Conservation (phyloP, 2,113 vertebrate species). For the Sigmodon hispidus region DNA sequence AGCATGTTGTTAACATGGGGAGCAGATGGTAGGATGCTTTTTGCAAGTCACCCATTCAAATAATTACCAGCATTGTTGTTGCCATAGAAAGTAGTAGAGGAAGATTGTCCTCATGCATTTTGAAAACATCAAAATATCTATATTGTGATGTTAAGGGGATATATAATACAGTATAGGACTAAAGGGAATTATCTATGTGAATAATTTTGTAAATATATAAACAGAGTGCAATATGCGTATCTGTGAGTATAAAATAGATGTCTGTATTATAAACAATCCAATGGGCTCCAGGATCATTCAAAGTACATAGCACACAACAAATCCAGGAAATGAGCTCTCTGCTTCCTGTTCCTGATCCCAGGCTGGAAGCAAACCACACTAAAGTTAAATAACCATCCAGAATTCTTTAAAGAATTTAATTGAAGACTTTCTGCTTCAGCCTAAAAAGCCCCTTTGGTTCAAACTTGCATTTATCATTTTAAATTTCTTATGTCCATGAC, state of each 20-base stretch:
- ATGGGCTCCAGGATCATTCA: neutral
- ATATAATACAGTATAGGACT: neutral
- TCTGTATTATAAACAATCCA: neutral
- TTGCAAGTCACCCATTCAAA: neutral
- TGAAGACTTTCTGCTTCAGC: neutral
- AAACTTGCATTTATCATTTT: neutral
- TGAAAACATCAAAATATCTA: neutral
- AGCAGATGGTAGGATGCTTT: neutral
- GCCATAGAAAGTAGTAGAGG: neutral
- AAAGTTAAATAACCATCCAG: neutral
- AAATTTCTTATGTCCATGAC: slow-evolving; percentile 8
- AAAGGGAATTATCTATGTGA: neutral
- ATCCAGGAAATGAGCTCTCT: neutral
- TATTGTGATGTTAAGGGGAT: neutral
- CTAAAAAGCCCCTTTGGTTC: neutral
- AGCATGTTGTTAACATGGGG: neutral
- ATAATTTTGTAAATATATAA: neutral
- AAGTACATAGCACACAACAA: neutral
- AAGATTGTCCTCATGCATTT: neutral
- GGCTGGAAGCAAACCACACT: neutral
- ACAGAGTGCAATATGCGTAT: neutral
- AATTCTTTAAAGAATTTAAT: neutral
- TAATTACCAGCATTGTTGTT: neutral
- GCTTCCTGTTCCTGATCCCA: neutral
- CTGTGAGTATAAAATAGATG: neutral